Percentiles rank a stretch among this genome's conserved stretches.
phyloP scores from a whole-genome alignment of 2,888 invertebrate species.

The Cryptophagus acutangulus region DNA sequence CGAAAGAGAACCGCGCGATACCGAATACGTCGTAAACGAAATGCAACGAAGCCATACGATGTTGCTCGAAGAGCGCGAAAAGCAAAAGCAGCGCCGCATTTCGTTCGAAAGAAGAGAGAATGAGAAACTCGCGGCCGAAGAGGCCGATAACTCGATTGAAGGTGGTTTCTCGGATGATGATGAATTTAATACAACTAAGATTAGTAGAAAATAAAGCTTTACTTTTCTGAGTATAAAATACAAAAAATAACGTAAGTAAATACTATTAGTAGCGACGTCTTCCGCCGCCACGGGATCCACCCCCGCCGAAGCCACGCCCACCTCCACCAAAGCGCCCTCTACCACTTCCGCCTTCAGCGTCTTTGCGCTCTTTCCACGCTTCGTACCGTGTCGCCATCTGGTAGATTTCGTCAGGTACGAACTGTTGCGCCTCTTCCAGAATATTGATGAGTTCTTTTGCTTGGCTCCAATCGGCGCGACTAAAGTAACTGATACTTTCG shows the following conservation, averaged over 20 bases:
- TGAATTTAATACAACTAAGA: too few species aligned
- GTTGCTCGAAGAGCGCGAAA: conserved; percentile 12
- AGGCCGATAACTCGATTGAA: too few species aligned
- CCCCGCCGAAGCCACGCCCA: conserved; percentile 13
- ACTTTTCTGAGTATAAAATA: not conserved
- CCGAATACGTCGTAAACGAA: conserved; percentile 42
- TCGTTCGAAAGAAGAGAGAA: too few species aligned
- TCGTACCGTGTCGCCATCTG: conserved; percentile 72
- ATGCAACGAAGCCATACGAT: conserved; percentile 40
- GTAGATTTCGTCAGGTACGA: conserved; percentile 69
- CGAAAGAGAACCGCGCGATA: conserved; percentile 41
- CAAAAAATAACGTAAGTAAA: too few species aligned
- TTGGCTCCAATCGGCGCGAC: conserved; percentile 75
- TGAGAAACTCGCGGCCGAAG: too few species aligned
- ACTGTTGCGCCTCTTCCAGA: conserved; percentile 80
- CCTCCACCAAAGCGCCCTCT: conserved; percentile 28
- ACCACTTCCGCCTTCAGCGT: conserved; percentile 28
- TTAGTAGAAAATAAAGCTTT: not conserved
- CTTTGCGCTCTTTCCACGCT: conserved; percentile 60
- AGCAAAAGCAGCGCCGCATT: not conserved
- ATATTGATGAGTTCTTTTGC: conserved; percentile 80
- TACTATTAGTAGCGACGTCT: too few species aligned
- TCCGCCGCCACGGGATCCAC: conserved; percentile 10
- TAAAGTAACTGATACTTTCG: conserved; percentile 75
- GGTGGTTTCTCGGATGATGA: too few species aligned